Evolutionary conservation across 2,797 vertebrate genomes (phyloP), one percentile per base, ranked within the genome.

Genomic region (Lophotriccus pileatus): DNA sequence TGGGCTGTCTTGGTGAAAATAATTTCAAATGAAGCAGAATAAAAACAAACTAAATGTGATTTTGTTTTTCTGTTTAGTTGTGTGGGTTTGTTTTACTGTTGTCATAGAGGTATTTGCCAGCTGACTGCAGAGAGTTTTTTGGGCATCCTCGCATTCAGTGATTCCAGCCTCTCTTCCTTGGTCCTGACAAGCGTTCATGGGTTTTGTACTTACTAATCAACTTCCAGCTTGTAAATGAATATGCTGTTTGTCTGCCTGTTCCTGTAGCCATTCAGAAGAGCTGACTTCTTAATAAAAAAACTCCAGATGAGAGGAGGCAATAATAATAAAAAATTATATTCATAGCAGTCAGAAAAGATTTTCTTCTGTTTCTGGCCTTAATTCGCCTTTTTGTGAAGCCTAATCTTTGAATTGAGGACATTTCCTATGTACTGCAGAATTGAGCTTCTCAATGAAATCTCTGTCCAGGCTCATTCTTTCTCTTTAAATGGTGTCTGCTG

Each of bases 361-460:
- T 90, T 68, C 64, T 66, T 94, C 55, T 93, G 43, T 94, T 95
- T 94, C 83, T 91, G 83, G 49, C 83, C 84, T 84, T 93, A 94
- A 93, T 91, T 94, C 87, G 76, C 52, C 39, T 90, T 90, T 94
- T 93, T 90, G 69, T 88, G 27, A 64, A 43, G 77, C 30, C 76
- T 86, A 23, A 73, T 91, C 66, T 94, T 78, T 86, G 91, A 94
- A 91, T 50, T 88, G 93, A 75, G 78, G 80, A 81, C 73, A 36
- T 86, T 89, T 89, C 19, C 2, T 67, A 77, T 88, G 80, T 67
- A 56, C 53, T 88, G 59, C 70, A 90, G 94, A 87, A 90, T 5
- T 76, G 89, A 94, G 94, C 73, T 86, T 80, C 93, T 94, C 91
- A 93, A 80, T 90, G 93, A 91, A 94, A 93, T 91, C 91, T 88